Base-by-base conservation (phyloP, 2,113 vertebrate species). In the Hydrochoerus hydrochaeris region DNA sequence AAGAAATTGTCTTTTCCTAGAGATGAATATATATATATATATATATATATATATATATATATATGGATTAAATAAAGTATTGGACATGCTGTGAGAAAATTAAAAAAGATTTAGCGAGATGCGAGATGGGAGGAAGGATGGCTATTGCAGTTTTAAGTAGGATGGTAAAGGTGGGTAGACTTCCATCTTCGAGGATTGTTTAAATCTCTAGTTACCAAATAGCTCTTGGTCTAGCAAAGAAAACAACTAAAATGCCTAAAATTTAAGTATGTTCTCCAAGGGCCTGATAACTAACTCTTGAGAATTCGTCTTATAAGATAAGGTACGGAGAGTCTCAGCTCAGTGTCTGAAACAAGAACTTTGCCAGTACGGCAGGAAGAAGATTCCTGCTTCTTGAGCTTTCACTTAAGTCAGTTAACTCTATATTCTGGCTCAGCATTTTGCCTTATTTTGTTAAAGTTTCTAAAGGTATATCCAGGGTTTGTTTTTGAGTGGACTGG, bases 401-500 rank as follows among this genome's bases (percentile, higher is more conserved):
- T 71, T 63, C 81, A 90, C 85, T 88, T 82, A 97, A 87, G 81
- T 73, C 14, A 28, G 49, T 24, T 30, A 86, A 0, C 7, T 95
- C 49, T 90, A 1, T 0, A 80, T 65, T 4, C 0, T 41, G 54
- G 73, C 26, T 84, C 57, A 52, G 20, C 80, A 10, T 54, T 96
- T 17, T 82, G 44, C 30, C 97, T 93, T 54, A 85, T 32, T 88
- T 93, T 95, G 85, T 78, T 49, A 82, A 92, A 82, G 32, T 44
- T 88, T 88, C 58, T 12, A 46, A 58, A 52, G 49, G 67, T 44
- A 83, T 83, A 60, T 26, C 57, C 49, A 94, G 19, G 10, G 32
- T 71, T 94, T 90, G 16, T 73, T 41, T 87, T 84, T 89, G 87
- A 95, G 32, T 16, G 88, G 44, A 98, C 32, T 26, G 93, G 58